Conservation (phyloP, 2,113 vertebrate genomes). For the Dendrocopos noguchii region DNA sequence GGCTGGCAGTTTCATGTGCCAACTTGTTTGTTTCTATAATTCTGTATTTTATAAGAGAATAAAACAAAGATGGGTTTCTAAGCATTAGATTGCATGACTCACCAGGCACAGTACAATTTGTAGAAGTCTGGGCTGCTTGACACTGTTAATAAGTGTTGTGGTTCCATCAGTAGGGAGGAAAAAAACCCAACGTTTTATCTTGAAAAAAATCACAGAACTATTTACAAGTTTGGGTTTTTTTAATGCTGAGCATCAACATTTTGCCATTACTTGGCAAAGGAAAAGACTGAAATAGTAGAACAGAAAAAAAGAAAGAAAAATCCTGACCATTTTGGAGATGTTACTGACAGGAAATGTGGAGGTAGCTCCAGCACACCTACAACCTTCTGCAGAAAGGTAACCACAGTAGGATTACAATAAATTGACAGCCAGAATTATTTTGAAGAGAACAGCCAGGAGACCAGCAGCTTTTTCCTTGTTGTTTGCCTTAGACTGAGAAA, state of each 20-base stretch:
- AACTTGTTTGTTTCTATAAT: conserved; percentile 65
- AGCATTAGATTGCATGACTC: conserved; percentile 34
- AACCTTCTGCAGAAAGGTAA: neutral
- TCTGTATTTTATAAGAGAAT: conserved; percentile 63
- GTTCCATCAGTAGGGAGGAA: conserved; percentile 1
- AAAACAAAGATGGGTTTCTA: conserved; percentile 55
- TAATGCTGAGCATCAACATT: neutral
- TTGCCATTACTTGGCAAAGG: neutral
- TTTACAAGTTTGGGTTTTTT: neutral
- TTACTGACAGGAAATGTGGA: neutral
- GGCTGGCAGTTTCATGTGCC: conserved; percentile 26
- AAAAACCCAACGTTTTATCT: neutral
- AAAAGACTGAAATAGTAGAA: neutral
- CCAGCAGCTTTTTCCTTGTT: neutral
- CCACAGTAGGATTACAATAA: neutral
- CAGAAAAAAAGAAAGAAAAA: neutral
- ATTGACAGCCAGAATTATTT: neutral
- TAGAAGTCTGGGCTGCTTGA: conserved; percentile 28
- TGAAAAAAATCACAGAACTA: neutral
- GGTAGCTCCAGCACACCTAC: accelerated
- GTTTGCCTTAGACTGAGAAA: neutral
- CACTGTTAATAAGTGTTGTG: conserved; percentile 15
- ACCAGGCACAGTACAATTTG: conserved; percentile 15
- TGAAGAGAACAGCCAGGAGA: neutral
- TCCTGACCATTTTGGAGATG: neutral